A percentile compares a stretch with the other conserved stretches of the same genome.
phyloP scores from a whole-genome alignment of 2,113 vertebrate genomes.

The Struthidea cinerea region DNA sequence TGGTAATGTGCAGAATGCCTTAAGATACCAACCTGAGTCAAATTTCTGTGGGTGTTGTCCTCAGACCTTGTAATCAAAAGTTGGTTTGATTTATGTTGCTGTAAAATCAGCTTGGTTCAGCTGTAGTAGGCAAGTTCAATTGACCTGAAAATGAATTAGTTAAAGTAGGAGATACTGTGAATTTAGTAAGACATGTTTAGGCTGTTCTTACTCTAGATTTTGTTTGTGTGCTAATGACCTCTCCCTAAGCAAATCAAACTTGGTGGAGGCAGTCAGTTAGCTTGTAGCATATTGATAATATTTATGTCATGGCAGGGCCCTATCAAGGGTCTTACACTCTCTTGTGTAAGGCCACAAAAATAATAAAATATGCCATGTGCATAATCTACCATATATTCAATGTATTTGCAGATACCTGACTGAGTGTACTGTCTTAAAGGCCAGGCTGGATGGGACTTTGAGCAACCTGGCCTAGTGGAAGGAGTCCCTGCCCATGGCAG shows the following conservation, averaged over 20 bases:
- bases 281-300: not conserved
- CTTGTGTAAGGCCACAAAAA: not conserved
- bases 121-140: not conserved
- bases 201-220: not conserved
- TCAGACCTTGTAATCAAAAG: not conserved
- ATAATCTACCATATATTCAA: not conserved
- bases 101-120: not conserved
- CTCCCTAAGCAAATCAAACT: not conserved
- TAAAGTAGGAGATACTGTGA: not conserved
- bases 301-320: not conserved
- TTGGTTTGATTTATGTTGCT: not conserved
- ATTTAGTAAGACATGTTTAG: not conserved
- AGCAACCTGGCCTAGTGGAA: not conserved
- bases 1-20: not conserved
- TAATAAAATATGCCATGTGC: not conserved
- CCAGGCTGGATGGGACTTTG: not conserved
- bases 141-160: not conserved
- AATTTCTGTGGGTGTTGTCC: fast-evolving
- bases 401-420: not conserved
- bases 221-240: not conserved
- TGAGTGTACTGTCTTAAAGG: not conserved
- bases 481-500: not conserved
- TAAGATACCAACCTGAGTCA: not conserved
- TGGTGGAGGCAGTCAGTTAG: not conserved
- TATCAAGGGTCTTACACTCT: not conserved